These are phyloP conservation scores for Odontocolon sp. DNA, from an alignment of 2,888 invertebrate genomes.

Conservation along the genomic window DNA sequence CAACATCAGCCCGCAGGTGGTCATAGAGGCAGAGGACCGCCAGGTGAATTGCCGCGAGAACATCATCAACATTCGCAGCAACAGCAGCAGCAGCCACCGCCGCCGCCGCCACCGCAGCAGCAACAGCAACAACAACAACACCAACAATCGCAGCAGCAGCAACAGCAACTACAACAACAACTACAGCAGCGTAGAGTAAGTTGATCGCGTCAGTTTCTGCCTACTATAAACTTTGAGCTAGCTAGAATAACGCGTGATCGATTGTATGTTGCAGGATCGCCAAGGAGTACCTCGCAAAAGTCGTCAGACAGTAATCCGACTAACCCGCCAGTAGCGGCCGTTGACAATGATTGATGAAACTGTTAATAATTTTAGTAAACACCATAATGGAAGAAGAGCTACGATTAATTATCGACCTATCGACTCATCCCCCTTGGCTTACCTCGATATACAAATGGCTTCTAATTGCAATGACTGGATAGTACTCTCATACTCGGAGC, in stretches of 20 bases:
- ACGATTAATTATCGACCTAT: conserved; percentile 72
- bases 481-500: neutral
- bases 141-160: conserved; percentile 36
- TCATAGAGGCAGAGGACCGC: conserved; percentile 54
- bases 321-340: conserved; percentile 79
- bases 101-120: conserved; percentile 44
- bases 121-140: conserved; percentile 61
- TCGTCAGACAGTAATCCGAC: conserved; percentile 74
- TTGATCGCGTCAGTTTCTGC: conserved; percentile 9
- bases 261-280: conserved; percentile 70
- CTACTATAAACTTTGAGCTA: neutral
- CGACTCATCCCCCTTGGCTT: conserved; percentile 62
- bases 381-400: conserved; percentile 67
- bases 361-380: conserved; percentile 56
- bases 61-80: conserved; percentile 49
- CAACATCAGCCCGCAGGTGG: conserved; percentile 49
- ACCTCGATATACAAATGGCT: conserved; percentile 54
- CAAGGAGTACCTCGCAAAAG: conserved; percentile 77
- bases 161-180: conserved; percentile 52
- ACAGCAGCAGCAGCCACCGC: conserved; percentile 38
- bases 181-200: conserved; percentile 76
- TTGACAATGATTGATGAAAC: conserved; percentile 63
- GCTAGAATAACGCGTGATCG: conserved; percentile 8
- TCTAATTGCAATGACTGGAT: conserved; percentile 43
- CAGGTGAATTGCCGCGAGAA: too few relatives aligned